A percentile compares a stretch with the other conserved stretches of the same genome.
phyloP scores from a whole-genome alignment of 2,888 invertebrate species.

The Acleris cristana region DNA sequence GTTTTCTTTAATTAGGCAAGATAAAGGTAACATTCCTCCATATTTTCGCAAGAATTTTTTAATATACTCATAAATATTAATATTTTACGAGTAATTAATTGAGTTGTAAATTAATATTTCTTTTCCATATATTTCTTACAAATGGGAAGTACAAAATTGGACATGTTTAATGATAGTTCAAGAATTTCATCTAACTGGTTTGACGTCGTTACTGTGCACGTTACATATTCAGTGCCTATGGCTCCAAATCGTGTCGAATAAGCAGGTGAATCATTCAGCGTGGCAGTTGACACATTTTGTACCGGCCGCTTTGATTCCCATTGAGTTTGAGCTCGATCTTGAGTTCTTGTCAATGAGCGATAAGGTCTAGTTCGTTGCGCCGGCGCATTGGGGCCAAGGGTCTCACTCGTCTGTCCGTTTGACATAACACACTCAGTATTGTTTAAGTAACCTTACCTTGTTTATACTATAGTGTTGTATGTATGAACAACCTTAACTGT shows the following conservation, averaged over 20 bases:
- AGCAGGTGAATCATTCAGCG: no score
- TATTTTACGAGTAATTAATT: constrained; percentile 16
- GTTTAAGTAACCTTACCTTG: constrained; percentile 9
- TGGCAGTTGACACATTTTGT: no score
- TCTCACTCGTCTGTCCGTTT: constrained; percentile 27
- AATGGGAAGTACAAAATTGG: constrained; percentile 5
- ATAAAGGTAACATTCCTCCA: not conserved
- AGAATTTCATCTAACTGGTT: constrained; percentile 22
- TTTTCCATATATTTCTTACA: not conserved
- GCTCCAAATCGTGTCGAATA: no score
- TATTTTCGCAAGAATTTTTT: constrained; percentile 9
- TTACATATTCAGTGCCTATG: no score
- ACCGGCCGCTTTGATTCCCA: no score
- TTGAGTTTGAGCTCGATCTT: no score
- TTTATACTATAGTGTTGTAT: constrained; percentile 1
- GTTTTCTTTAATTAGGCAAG: constrained; percentile 5
- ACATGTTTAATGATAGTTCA: constrained; percentile 9
- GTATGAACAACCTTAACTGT: not conserved
- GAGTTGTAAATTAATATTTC: constrained; percentile 6
- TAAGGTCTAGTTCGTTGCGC: constrained; percentile 9
- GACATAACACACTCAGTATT: constrained; percentile 15
- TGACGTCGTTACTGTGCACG: not conserved
- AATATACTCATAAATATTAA: constrained; percentile 3
- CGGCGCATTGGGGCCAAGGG: constrained; percentile 64
- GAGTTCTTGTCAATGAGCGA: not conserved